Evolutionary conservation across 2,888 invertebrate genomes (phyloP).

Genomic region (Onchidella celtica): DNA sequence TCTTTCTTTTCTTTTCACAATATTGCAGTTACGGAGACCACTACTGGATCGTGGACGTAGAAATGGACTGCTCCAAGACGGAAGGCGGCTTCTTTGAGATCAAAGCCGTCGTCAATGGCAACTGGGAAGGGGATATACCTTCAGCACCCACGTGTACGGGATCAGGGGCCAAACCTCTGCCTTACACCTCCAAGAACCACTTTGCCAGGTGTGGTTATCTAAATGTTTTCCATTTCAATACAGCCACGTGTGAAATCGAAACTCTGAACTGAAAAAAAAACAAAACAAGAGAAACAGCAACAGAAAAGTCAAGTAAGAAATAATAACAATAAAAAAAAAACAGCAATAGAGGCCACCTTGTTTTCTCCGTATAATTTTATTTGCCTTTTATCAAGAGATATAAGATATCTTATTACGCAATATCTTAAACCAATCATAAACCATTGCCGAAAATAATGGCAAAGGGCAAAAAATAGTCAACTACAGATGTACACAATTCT

Average conservation of each 20-base stretch:
- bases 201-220: constrained; percentile 79
- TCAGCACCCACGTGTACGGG: constrained; percentile 71
- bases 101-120: constrained; percentile 74
- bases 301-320: no score
- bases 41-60: constrained; percentile 80
- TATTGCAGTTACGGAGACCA: constrained; percentile 77
- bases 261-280: constrained; percentile 1
- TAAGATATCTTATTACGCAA: no score
- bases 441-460: no score
- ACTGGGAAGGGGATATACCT: constrained; percentile 78
- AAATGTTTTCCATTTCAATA: constrained; percentile 78
- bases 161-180: constrained; percentile 57
- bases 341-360: no score
- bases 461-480: no score
- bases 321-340: no score
- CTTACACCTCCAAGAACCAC: constrained; percentile 75
- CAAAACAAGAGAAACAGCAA: no score
- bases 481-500: no score
- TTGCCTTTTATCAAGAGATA: no score
- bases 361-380: no score
- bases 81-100: constrained; percentile 81
- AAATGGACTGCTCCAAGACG: constrained; percentile 80
- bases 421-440: no score
- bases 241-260: constrained; percentile 62
- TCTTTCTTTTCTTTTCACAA: neutral